phyloP scores from a whole-genome alignment of 2,113 vertebrate species.

The Deroptyus accipitrinus region DNA sequence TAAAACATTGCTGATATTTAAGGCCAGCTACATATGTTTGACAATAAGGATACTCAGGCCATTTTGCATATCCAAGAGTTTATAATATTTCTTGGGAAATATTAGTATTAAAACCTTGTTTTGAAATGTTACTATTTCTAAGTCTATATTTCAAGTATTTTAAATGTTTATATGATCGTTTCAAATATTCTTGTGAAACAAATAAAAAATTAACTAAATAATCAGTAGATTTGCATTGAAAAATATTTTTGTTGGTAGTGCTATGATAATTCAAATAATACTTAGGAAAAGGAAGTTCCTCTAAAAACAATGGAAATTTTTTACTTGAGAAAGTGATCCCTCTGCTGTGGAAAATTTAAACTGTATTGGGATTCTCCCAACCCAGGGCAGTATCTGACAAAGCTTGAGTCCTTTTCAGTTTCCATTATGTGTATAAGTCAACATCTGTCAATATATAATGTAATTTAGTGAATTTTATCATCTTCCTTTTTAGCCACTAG shows the following conservation, averaged over 20 bases:
- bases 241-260: not conserved
- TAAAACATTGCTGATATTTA: not conserved
- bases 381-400: not conserved
- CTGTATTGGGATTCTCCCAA: not conserved
- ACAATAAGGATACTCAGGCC: not conserved
- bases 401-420: not conserved
- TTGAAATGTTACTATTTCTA: not conserved
- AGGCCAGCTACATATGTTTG: not conserved
- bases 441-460: not conserved
- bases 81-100: not conserved
- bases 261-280: not conserved
- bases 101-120: not conserved
- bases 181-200: not conserved
- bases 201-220: not conserved
- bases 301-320: not conserved
- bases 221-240: not conserved
- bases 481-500: constrained; percentile 73
- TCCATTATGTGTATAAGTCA: not conserved
- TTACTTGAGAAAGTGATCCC: not conserved
- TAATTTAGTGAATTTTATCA: not conserved
- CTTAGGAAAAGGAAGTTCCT: not conserved
- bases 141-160: not conserved
- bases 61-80: not conserved
- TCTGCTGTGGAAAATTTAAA: not conserved
- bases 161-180: not conserved